phyloP scores from a whole-genome alignment of 2,113 vertebrate species.

The Elephantulus edwardii region DNA sequence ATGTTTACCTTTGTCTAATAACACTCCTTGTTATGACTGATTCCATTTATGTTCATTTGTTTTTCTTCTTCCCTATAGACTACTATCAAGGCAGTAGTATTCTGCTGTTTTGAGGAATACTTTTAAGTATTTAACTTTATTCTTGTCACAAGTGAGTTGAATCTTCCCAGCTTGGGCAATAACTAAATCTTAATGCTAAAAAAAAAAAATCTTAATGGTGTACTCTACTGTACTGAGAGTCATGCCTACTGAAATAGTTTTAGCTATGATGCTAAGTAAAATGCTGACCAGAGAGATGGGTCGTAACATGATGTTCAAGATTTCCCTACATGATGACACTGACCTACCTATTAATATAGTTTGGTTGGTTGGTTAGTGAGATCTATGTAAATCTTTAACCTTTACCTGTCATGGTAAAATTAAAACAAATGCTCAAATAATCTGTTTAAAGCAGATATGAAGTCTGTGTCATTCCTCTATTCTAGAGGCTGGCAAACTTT shows the following conservation, averaged over 20 bases:
- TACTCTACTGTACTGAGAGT: conserved; percentile 44
- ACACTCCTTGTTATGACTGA: conserved; percentile 26
- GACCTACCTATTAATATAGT: conserved; percentile 15
- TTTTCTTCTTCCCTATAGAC: not conserved
- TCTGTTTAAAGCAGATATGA: conserved; percentile 15
- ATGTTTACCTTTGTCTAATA: conserved; percentile 4
- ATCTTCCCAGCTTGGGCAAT: conserved; percentile 45
- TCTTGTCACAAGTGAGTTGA: conserved; percentile 52
- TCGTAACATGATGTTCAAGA: not conserved
- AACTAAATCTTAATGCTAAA: conserved; percentile 57
- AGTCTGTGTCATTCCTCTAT: conserved; percentile 17
- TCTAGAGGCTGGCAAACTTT: not conserved
- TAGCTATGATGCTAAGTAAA: conserved; percentile 5
- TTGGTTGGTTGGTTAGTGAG: not conserved
- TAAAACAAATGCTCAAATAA: conserved; percentile 12
- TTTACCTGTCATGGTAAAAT: not conserved
- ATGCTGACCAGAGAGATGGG: conserved; percentile 38
- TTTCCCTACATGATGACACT: conserved; percentile 21
- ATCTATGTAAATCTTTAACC: not conserved
- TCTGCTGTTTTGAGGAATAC: conserved; percentile 39
- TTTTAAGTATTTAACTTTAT: conserved; percentile 31
- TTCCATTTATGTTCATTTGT: conserved; percentile 1
- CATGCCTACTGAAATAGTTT: conserved; percentile 47
- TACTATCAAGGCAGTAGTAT: conserved; percentile 25
- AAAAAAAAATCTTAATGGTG: conserved; percentile 51